These are phyloP conservation scores for Drosophila fungiperda DNA, from an alignment of 2,888 invertebrate species.

Conservation along the genomic window DNA sequence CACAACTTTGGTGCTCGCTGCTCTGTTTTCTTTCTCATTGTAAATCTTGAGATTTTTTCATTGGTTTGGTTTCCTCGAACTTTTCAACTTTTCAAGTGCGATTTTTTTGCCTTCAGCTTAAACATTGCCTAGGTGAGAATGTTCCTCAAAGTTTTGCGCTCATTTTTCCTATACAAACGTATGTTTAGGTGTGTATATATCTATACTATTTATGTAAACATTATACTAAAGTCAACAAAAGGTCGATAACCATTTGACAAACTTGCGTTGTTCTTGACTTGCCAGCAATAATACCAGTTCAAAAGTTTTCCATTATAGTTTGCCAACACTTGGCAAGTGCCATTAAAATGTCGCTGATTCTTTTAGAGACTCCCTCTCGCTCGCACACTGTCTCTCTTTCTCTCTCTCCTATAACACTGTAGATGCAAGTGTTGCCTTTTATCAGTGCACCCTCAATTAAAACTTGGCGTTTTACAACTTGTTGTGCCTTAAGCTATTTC, in stretches of 20 bases:
- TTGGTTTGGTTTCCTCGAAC: slow-evolving; percentile 25
- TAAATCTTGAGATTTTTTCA: slow-evolving; percentile 55
- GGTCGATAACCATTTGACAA: slow-evolving; percentile 70
- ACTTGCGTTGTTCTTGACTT: slow-evolving; percentile 37
- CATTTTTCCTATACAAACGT: slow-evolving; percentile 12
- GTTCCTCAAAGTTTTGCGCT: slow-evolving; percentile 35
- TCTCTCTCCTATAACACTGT: neutral
- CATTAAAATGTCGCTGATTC: slow-evolving; percentile 40
- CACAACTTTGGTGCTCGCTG: slow-evolving; percentile 48
- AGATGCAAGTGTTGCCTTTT: slow-evolving; percentile 10
- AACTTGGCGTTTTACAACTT: slow-evolving; percentile 25
- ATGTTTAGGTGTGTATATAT: slow-evolving; percentile 4
- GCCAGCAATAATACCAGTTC: slow-evolving; percentile 50
- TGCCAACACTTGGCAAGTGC: slow-evolving; percentile 49
- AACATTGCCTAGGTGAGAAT: slow-evolving; percentile 49
- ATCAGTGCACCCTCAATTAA: slow-evolving; percentile 45
- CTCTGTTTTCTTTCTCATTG: slow-evolving; percentile 70
- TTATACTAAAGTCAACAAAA: slow-evolving; percentile 49
- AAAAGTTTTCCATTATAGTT: slow-evolving; percentile 66
- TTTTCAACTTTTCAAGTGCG: slow-evolving; percentile 39
- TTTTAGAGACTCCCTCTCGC: neutral
- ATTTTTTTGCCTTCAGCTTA: slow-evolving; percentile 38
- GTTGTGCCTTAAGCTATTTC: neutral
- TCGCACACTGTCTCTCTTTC: neutral
- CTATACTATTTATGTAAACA: neutral